These are phyloP conservation scores for Allygus modestus DNA, from an alignment of 2,888 invertebrate species.

Conservation along the genomic window DNA sequence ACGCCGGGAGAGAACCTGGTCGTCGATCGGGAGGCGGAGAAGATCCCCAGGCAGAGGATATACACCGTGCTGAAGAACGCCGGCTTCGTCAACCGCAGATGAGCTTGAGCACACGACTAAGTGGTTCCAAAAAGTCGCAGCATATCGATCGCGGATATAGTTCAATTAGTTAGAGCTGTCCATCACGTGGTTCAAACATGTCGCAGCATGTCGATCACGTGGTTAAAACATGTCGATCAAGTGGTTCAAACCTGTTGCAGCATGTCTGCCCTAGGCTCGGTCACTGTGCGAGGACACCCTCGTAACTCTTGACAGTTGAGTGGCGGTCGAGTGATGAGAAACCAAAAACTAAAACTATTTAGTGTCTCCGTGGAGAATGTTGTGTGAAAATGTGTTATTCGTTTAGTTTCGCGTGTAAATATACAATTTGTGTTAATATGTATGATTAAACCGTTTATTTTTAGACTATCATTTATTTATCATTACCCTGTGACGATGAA, in stretches of 20 bases:
- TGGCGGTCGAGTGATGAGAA: slow-evolving; percentile 1
- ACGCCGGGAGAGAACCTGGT: slow-evolving; percentile 75
- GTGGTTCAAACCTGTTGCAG: too few relatives aligned
- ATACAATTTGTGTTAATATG: neutral
- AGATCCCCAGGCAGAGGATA: slow-evolving; percentile 87
- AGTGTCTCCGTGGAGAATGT: neutral
- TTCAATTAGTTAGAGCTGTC: slow-evolving; percentile 20
- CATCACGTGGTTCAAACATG: neutral
- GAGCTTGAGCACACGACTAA: neutral
- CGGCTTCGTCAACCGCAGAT: slow-evolving; percentile 77
- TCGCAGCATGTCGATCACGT: neutral
- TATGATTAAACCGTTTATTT: slow-evolving; percentile 23
- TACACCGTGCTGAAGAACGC: slow-evolving; percentile 86
- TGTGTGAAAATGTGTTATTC: neutral
- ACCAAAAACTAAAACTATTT: neutral
- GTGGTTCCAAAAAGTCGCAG: too few relatives aligned
- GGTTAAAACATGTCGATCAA: neutral
- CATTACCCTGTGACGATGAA: neutral
- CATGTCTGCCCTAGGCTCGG: too few relatives aligned
- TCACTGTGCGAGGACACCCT: too few relatives aligned
- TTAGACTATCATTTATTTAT: neutral
- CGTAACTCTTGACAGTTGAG: too few relatives aligned
- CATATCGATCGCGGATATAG: too few relatives aligned
- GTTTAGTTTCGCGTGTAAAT: neutral
- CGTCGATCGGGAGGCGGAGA: slow-evolving; percentile 87